Conservation (phyloP, 2,888 invertebrate species). For the Pterostichus niger region DNA sequence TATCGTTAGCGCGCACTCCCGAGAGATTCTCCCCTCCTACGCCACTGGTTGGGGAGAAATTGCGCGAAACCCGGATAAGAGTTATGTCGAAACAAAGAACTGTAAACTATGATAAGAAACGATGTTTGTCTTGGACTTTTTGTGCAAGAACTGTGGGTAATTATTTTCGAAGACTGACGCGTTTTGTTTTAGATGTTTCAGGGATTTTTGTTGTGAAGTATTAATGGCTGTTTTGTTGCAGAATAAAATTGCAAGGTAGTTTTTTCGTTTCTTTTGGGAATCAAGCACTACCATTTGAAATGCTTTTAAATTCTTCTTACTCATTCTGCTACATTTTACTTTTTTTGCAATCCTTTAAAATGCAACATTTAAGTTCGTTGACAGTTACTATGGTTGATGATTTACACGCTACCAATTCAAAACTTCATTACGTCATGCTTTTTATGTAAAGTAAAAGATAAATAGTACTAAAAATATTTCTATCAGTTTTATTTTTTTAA, state of each 20-base stretch:
- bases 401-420: too few species aligned
- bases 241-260: background rate
- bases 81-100: constrained; percentile 66
- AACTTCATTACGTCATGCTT: too few species aligned
- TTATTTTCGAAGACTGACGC: constrained; percentile 49
- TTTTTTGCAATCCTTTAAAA: too few species aligned
- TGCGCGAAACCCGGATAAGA: constrained; percentile 64
- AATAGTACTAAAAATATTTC: too few species aligned
- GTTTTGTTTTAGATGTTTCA: constrained; percentile 33
- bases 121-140: constrained; percentile 56
- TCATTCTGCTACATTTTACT: too few species aligned
- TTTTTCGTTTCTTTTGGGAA: constrained; percentile 13
- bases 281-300: background rate
- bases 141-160: constrained; percentile 43
- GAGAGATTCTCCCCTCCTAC: constrained; percentile 18
- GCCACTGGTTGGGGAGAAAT: constrained; percentile 55
- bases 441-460: too few species aligned
- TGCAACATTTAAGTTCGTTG: too few species aligned
- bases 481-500: too few species aligned
- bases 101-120: constrained; percentile 65
- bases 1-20: constrained; percentile 58
- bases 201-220: constrained; percentile 29
- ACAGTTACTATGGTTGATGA: too few species aligned
- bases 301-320: background rate
- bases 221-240: constrained; percentile 25